Base-by-base conservation (phyloP, 1,140 invertebrate species). In the Saccostrea echinata region DNA sequence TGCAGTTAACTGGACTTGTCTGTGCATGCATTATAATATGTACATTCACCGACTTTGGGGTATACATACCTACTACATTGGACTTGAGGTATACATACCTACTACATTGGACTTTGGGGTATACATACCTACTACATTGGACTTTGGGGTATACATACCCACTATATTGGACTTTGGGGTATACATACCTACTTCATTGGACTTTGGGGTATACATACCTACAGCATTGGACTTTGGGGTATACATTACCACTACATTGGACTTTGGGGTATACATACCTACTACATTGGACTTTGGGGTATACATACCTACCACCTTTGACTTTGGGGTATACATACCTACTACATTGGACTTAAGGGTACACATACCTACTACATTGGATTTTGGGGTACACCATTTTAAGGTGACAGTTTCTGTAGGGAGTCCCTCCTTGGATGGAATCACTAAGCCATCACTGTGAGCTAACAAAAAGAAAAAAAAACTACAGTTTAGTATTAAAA, bases 331-430 rank as follows among this genome's bases (percentile, higher is more conserved):
- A 12, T 4, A 43, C 80, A 30, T 43, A 84, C 83, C 83, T 33
- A 84, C 21, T 1, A 76, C n/a, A 30, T 76, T n/a, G 68, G 30
- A 76, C 68, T 33, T 33, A 2, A 18, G 68, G 24, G 68, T 12
- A 30, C 24, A 43, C 81, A 35, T 51, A 84, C 83, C 83, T 33
- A 84, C 52, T 3, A 85, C 30, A 85, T 85, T 68, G 64, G 57
- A 85, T 18, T 84, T 86, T 0, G 98, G 98, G 13, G 98, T 99
- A 94, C 98, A 99, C 98, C 98, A 99, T 91, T 99, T 98, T 9
- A 99, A 95, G 0, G 98, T 98, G 0, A 98, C 97, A 0, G 97
- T 97, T 89, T 97, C 96, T 84, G 97, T 97, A 24, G 96, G 96
- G 91, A 96, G 95, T 55, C 96, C 96, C 93, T 97, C 96, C 91